Percentiles rank a stretch among this genome's conserved stretches.
Evolutionary conservation across 1,140 invertebrate species (phyloP).

Genomic region (Tetramorium parvispinum): DNA sequence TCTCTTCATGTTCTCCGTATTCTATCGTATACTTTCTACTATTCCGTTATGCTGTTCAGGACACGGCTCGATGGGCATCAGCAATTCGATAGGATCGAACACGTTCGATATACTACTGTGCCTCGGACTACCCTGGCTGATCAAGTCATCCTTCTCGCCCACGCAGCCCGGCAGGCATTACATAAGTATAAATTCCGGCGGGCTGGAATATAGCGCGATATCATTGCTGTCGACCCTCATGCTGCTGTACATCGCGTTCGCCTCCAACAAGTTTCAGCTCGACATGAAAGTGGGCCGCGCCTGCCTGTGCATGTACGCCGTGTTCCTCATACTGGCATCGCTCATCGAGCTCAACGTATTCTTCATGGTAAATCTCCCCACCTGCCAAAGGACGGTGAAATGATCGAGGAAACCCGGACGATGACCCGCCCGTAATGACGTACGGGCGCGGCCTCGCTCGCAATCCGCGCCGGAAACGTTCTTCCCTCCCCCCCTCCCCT

Average conservation of each 20-base stretch:
- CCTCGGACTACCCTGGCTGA: slow-evolving; percentile 94
- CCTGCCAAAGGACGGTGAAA: slow-evolving; percentile 87
- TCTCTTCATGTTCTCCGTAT: neutral
- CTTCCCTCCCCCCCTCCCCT: slow-evolving; percentile 17
- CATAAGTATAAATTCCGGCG: slow-evolving; percentile 93
- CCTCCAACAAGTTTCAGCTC: slow-evolving; percentile 92
- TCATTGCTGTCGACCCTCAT: slow-evolving; percentile 92
- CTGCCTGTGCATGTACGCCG: slow-evolving; percentile 91
- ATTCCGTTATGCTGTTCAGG: slow-evolving; percentile 84
- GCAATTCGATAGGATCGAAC: slow-evolving; percentile 95
- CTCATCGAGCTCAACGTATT: slow-evolving; percentile 95
- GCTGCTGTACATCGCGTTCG: slow-evolving; percentile 91
- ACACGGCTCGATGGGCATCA: slow-evolving; percentile 95
- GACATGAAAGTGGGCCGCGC: slow-evolving; percentile 92
- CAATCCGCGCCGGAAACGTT: slow-evolving; percentile 54
- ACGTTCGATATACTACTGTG: slow-evolving; percentile 95
- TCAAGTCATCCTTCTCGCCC: slow-evolving; percentile 92
- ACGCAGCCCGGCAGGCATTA: slow-evolving; percentile 89
- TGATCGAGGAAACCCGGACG: slow-evolving; percentile 68
- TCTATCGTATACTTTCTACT: neutral
- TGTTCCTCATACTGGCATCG: slow-evolving; percentile 92
- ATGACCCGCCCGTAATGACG: slow-evolving; percentile 64
- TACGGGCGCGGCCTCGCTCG: slow-evolving; percentile 50
- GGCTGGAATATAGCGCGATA: slow-evolving; percentile 93
- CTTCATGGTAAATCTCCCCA: slow-evolving; percentile 93